Base-by-base conservation (phyloP, 1,140 invertebrate species). In the Linepithema humile region DNA sequence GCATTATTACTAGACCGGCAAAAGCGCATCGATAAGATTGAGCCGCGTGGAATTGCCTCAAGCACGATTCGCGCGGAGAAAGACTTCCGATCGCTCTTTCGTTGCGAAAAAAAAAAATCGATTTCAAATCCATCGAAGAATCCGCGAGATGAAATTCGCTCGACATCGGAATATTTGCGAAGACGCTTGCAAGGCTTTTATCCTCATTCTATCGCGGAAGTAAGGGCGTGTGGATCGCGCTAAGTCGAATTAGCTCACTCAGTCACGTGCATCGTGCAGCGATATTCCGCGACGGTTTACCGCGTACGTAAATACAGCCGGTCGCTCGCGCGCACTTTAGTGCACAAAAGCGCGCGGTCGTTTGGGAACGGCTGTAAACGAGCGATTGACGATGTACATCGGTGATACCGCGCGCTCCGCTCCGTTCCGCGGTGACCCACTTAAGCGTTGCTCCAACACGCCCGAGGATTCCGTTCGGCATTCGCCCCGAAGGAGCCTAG, bases 331-430 rank as follows among this genome's bases (percentile, higher is more conserved):
- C 38, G 50, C 60, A 64, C 82, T 88, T 84, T 77, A 64, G 40
- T 20, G 72, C 70, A 88, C 74, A 75, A 77, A n/a, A 85, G 87
- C 86, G 70, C 20, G 65, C 59, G 45, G 69, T 60, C 73, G 86
- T 83, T 88, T 85, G 83, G 83, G 60, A 88, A 88, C 82, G 87
- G 77, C 73, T 78, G 83, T 88, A 88, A 85, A 88, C 86, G 77
- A 85, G 86, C 87, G 86, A 70, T 83, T 74, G 78, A 55, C 84
- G 86, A 83, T 88, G 88, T 70, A 88, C 84, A 83, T 85, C 86
- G 78, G 53, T 57, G 83, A 85, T 85, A 85, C 83, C 35, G 77
- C 80, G 53, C 38, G 48, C 55, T 60, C 53, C 48, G 70, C 72
- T 74, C 43, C 53, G 78, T 23, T 20, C 35, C 74, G 74, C 53